Percentiles rank a stretch among this genome's conserved stretches.
Evolutionary conservation across 1,140 invertebrate genomes (phyloP).

Genomic region (Glossosoma conforme): DNA sequence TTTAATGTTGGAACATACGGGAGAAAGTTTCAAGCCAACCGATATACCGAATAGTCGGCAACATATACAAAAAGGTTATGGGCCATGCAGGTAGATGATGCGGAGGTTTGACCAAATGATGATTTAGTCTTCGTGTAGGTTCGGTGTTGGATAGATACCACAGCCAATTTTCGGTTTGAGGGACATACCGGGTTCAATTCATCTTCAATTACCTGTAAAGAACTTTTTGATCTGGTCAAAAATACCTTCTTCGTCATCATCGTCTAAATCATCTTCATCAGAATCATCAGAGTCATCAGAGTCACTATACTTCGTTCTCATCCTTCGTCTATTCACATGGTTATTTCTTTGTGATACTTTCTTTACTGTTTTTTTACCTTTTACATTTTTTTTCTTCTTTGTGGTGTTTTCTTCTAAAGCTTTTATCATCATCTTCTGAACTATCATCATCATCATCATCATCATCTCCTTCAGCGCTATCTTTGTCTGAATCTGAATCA

Average conservation of each 20-base stretch:
- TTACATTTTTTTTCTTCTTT: constrained; percentile 20
- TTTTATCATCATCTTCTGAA: constrained; percentile 33
- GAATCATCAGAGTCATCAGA: constrained; percentile 43
- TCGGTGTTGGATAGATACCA: no score
- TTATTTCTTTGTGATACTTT: constrained; percentile 6
- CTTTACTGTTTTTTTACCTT: constrained; percentile 19
- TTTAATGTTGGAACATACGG: constrained; percentile 19
- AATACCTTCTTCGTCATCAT: constrained; percentile 50
- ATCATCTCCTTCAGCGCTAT: constrained; percentile 37
- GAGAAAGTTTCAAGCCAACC: constrained; percentile 5
- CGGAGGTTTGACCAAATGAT: constrained; percentile 31
- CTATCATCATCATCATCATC: constrained; percentile 38
- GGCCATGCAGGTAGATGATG: constrained; percentile 49
- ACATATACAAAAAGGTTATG: constrained; percentile 29
- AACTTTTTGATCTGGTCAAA: constrained; percentile 47
- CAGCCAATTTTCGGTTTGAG: constrained; percentile 37
- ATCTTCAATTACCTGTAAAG: constrained; percentile 50
- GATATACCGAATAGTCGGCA: background rate
- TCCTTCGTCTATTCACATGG: constrained; percentile 17
- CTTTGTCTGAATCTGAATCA: constrained; percentile 37
- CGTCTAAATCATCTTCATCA: constrained; percentile 45
- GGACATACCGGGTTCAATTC: constrained; percentile 40
- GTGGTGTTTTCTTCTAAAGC: constrained; percentile 17
- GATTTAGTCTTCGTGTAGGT: constrained; percentile 28
- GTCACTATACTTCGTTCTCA: constrained; percentile 32